Percentiles rank a stretch among this genome's conserved stretches.
Conservation (phyloP, 2,888 invertebrate species). For the Plusia festucae region DNA sequence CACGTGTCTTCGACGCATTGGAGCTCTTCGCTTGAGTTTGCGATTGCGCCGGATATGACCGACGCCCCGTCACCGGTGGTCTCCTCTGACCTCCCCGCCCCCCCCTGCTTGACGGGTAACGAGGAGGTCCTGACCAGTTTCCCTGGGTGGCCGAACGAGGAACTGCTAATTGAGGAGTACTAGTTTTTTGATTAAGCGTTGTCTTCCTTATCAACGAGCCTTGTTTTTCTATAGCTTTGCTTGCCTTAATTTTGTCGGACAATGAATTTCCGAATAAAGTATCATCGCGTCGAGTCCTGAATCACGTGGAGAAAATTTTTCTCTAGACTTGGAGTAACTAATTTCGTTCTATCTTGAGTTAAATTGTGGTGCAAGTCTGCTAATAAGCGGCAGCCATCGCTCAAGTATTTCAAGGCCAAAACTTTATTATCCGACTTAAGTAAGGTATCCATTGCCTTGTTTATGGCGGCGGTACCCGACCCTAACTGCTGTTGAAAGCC, state of each 20-base stretch:
- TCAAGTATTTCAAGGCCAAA: conserved; percentile 36
- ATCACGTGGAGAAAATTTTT: conserved; percentile 38
- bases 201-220: conserved; percentile 12
- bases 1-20: conserved; percentile 9
- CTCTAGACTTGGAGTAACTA: conserved; percentile 41
- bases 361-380: conserved; percentile 32
- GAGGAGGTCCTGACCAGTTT: conserved; percentile 38
- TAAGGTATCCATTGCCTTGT: conserved; percentile 32
- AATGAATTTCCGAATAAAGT: conserved; percentile 8
- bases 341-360: conserved; percentile 34
- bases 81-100: conserved; percentile 22
- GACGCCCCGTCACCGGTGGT: conserved; percentile 2
- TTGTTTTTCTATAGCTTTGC: no score
- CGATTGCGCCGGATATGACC: not conserved
- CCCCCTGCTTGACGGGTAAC: conserved; percentile 47
- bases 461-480: conserved; percentile 32
- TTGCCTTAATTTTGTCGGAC: no score
- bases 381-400: conserved; percentile 43
- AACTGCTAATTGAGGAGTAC: not conserved
- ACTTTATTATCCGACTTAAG: conserved; percentile 33
- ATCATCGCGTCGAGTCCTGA: conserved; percentile 22
- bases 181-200: not conserved
- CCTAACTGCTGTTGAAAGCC: conserved; percentile 32
- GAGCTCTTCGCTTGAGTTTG: not conserved
- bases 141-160: conserved; percentile 4